Percentiles rank a stretch among this genome's conserved stretches.
These are phyloP conservation scores for Dromius quadrimaculatus DNA, from an alignment of 2,888 invertebrate genomes.

Conservation along the genomic window DNA sequence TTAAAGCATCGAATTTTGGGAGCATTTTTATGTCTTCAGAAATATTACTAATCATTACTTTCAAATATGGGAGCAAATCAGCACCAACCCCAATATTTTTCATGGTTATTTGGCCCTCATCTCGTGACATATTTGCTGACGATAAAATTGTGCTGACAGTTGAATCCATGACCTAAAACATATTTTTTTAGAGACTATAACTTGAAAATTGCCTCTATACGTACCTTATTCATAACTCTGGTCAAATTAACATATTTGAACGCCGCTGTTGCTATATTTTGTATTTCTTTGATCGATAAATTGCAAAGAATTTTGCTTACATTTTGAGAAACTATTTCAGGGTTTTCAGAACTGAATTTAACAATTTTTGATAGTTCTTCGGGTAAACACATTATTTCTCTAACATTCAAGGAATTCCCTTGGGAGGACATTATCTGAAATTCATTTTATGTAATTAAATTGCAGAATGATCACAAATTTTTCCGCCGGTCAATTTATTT, in stretches of 20 bases:
- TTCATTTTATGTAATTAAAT: background rate
- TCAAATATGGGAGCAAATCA: conserved; percentile 66
- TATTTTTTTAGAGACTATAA: too few species aligned
- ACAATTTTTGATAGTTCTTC: conserved; percentile 60
- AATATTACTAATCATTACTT: conserved; percentile 62
- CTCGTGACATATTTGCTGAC: conserved; percentile 68
- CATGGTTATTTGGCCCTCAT: conserved; percentile 67
- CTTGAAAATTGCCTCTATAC: too few species aligned
- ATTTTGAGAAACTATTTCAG: conserved; percentile 58
- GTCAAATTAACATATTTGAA: conserved; percentile 67
- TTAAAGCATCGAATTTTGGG: conserved; percentile 23
- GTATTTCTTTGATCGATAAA: conserved; percentile 64
- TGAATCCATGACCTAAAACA: conserved; percentile 65
- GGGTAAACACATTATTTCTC: conserved; percentile 61
- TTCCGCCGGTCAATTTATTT: too few species aligned
- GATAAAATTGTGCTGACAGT: conserved; percentile 67
- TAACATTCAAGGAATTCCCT: conserved; percentile 60
- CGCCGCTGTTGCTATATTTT: conserved; percentile 65
- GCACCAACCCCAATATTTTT: conserved; percentile 66
- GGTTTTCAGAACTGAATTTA: conserved; percentile 56
- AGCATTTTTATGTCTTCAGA: conserved; percentile 55
- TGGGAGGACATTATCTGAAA: conserved; percentile 43
- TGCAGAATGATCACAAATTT: too few species aligned
- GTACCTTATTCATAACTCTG: conserved; percentile 64
- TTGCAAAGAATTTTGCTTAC: conserved; percentile 68